Conservation (phyloP, 1,140 invertebrate genomes). For the Drosophila pruinosa region DNA sequence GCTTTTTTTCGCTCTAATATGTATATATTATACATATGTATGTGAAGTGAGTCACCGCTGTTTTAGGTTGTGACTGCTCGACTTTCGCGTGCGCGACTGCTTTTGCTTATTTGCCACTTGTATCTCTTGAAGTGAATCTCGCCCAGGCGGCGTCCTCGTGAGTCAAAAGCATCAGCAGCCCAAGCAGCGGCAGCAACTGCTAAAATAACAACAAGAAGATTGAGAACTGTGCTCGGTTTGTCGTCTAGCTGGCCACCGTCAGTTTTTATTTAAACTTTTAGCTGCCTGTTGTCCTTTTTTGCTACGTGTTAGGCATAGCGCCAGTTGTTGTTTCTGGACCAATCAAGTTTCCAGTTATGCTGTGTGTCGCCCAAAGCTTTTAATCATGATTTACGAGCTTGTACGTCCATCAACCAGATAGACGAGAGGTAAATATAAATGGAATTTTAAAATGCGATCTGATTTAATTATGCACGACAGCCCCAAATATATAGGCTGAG, state of each 20-base stretch:
- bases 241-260: constrained; percentile 63
- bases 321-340: constrained; percentile 22
- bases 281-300: constrained; percentile 18
- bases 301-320: constrained; percentile 75
- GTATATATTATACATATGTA: constrained; percentile 38
- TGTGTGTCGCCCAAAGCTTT: constrained; percentile 75
- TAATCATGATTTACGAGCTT: constrained; percentile 82
- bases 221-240: constrained; percentile 28
- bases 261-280: constrained; percentile 69
- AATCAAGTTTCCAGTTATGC: constrained; percentile 27
- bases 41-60: constrained; percentile 69
- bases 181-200: constrained; percentile 3
- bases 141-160: constrained; percentile 59
- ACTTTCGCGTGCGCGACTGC: constrained; percentile 32
- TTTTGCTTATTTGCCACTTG: constrained; percentile 70
- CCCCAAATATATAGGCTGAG: constrained; percentile 27
- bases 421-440: constrained; percentile 82
- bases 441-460: constrained; percentile 82
- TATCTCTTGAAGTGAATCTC: constrained; percentile 77
- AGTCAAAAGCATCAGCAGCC: constrained; percentile 23
- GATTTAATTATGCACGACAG: constrained; percentile 80
- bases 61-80: constrained; percentile 45
- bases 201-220: constrained; percentile 19
- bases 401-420: constrained; percentile 45
- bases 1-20: constrained; percentile 51